Conservation (phyloP, 1,140 invertebrate genomes). For the Drosophila sp. region DNA sequence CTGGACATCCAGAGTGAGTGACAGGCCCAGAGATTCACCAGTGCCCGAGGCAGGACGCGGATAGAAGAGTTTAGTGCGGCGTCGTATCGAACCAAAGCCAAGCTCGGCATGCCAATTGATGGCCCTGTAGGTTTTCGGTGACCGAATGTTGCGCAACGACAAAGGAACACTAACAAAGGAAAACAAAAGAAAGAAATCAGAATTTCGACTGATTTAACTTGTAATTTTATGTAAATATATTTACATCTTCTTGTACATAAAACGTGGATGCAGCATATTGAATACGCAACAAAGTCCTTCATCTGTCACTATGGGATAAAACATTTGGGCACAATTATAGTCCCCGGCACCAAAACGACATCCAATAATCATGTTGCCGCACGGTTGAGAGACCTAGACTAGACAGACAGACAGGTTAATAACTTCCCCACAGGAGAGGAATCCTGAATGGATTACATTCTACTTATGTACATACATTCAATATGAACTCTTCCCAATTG, state of each 20-base stretch:
- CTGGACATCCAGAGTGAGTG: conserved; percentile 88
- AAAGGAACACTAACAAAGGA: conserved; percentile 33
- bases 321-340: conserved; percentile 87
- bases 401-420: background rate
- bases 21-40: conserved; percentile 88
- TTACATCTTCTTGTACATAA: conserved; percentile 85
- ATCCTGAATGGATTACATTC: background rate
- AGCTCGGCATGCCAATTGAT: conserved; percentile 90
- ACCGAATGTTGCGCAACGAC: conserved; percentile 44
- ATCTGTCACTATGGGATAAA: conserved; percentile 90
- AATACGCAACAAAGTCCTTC: conserved; percentile 93
- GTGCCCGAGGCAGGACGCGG: conserved; percentile 86
- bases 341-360: conserved; percentile 87
- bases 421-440: background rate
- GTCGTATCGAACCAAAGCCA: conserved; percentile 85
- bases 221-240: background rate
- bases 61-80: conserved; percentile 82
- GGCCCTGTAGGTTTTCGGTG: conserved; percentile 47
- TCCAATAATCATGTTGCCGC: conserved; percentile 87
- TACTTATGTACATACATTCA: conserved; percentile 50
- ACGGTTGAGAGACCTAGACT: conserved; percentile 85
- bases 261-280: conserved; percentile 88
- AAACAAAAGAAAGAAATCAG: background rate
- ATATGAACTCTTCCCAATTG: conserved; percentile 71
- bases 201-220: background rate